Conservation (phyloP, 2,797 vertebrate genomes). For the Scyliorhinus canicula region DNA sequence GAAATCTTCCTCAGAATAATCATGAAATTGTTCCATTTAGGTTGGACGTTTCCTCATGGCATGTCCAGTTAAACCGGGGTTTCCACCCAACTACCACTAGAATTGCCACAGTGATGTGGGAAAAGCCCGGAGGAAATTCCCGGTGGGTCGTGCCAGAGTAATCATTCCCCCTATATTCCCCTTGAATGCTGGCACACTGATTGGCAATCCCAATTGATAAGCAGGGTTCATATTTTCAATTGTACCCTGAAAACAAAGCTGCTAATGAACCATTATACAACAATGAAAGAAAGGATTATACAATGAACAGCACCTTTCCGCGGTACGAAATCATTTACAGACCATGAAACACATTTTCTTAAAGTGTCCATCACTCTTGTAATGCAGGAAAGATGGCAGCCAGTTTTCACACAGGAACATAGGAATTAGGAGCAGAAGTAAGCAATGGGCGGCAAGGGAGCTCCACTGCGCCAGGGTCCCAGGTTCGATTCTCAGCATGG, state of each 20-base stretch:
- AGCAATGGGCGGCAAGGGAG: no score
- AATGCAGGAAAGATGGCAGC: neutral
- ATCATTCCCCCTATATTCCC: neutral
- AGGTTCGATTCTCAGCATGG: no score
- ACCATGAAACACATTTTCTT: neutral
- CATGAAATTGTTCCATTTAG: neutral
- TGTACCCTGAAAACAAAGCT: neutral
- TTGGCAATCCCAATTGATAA: neutral
- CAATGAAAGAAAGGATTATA: neutral
- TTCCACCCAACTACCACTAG: neutral
- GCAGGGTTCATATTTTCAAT: neutral
- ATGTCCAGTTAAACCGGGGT: neutral
- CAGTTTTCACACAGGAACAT: no score
- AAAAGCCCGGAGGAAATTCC: neutral
- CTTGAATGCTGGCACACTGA: neutral
- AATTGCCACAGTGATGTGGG: neutral
- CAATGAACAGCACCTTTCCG: neutral
- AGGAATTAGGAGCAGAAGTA: no score
- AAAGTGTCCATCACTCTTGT: neutral
- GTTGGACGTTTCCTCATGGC: neutral
- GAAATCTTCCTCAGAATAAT: neutral
- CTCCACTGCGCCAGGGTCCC: no score
- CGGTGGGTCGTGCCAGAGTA: neutral
- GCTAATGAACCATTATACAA: neutral
- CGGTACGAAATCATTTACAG: neutral